These are phyloP conservation scores for Epiperipatus broadwayi DNA, from an alignment of 2,888 invertebrate species.

Conservation along the genomic window DNA sequence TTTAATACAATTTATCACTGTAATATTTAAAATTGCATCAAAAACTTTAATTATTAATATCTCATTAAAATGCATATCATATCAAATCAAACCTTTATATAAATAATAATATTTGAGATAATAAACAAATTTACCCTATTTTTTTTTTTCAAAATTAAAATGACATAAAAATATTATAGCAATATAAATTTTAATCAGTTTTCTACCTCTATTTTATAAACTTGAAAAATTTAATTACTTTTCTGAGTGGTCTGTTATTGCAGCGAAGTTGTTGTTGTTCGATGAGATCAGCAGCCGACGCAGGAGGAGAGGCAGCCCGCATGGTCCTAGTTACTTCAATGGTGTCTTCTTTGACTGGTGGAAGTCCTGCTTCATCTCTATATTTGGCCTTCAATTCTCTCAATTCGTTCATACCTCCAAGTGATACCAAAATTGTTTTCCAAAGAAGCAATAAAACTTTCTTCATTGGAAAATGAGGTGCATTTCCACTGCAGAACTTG, in stretches of 20 bases:
- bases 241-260: constrained; percentile 39
- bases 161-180: no score
- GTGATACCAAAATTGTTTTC: constrained; percentile 76
- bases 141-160: no score
- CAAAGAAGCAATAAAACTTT: constrained; percentile 83
- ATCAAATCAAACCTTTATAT: no score
- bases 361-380: constrained; percentile 43
- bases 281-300: constrained; percentile 67
- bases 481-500: constrained; percentile 79
- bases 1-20: no score
- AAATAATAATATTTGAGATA: no score
- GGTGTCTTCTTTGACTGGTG: constrained; percentile 70
- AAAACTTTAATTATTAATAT: no score
- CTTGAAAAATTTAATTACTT: no score
- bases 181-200: no score
- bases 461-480: constrained; percentile 95
- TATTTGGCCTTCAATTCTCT: constrained; percentile 44
- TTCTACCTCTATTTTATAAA: no score
- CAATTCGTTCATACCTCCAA: constrained; percentile 74
- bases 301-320: constrained; percentile 86
- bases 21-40: no score
- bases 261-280: constrained; percentile 63
- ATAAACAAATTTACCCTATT: no score
- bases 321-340: constrained; percentile 78
- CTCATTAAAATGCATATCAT: no score